Percentiles rank a stretch among this genome's conserved stretches.
Conservation (phyloP, 1,140 invertebrate species). For the Pomacea maculata region DNA sequence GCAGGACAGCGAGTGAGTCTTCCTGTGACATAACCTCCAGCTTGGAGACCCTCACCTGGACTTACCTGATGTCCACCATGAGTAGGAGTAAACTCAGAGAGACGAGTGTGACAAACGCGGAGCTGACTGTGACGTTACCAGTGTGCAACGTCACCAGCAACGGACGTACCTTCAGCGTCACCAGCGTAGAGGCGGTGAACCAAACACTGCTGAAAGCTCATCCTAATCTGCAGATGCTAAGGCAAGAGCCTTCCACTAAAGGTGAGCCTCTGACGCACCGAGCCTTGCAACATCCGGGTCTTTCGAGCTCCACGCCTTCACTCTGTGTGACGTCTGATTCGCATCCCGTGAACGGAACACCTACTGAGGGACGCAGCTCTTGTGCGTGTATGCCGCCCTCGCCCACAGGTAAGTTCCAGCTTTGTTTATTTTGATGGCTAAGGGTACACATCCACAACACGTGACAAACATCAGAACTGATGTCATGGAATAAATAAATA, state of each 20-base stretch:
- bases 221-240: constrained; percentile 4
- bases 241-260: neutral
- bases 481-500: no score
- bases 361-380: neutral
- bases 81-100: neutral
- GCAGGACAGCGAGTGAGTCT: neutral
- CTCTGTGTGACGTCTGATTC: neutral
- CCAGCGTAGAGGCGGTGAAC: constrained; percentile 26
- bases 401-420: no score
- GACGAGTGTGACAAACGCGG: neutral
- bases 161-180: constrained; percentile 6
- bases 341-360: neutral
- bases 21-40: neutral
- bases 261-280: neutral
- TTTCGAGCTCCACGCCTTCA: no score
- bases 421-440: no score
- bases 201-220: constrained; percentile 8
- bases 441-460: no score
- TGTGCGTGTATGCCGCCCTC: no score
- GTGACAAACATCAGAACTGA: no score
- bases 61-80: neutral
- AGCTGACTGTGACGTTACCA: neutral
- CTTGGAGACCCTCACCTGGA: constrained; percentile 17
- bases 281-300: neutral
- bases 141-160: constrained; percentile 12